Conservation (phyloP, 2,888 invertebrate species). For the Criorhina ranunculi region DNA sequence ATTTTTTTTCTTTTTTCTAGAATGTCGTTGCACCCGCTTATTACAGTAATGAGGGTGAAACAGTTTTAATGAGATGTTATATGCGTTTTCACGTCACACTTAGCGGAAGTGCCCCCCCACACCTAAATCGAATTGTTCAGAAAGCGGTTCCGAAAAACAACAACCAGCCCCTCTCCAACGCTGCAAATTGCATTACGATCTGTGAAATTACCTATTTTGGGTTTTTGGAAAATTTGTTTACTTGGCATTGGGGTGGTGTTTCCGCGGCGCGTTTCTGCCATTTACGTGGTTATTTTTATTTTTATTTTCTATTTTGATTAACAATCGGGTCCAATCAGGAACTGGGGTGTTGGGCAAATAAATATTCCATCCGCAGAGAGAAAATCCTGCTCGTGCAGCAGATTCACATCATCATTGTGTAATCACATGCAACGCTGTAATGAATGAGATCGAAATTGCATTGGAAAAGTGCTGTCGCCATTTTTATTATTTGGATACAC, state of each 20-base stretch:
- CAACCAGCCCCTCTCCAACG: conserved; percentile 1
- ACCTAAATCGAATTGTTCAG: conserved; percentile 65
- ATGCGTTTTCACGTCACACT: conserved; percentile 54
- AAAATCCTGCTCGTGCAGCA: conserved; percentile 54
- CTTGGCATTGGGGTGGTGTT: conserved; percentile 12
- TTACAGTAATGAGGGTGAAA: conserved; percentile 65
- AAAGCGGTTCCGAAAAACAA: conserved; percentile 25
- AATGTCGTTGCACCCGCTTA: background rate
- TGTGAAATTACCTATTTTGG: conserved; percentile 72
- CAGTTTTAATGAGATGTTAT: conserved; percentile 63
- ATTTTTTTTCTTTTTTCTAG: background rate
- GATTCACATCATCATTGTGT: conserved; percentile 49
- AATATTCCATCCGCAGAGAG: conserved; percentile 4
- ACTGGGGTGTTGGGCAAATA: conserved; percentile 9
- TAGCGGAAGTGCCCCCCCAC: conserved; percentile 33
- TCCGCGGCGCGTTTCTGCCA: conserved; percentile 54
- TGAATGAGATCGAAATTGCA: conserved; percentile 73
- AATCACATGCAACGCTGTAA: conserved; percentile 65
- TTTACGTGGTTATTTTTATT: conserved; percentile 66
- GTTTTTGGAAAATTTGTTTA: conserved; percentile 63
- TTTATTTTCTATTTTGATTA: conserved; percentile 63
- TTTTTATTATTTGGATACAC: conserved; percentile 52
- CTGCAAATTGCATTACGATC: conserved; percentile 73
- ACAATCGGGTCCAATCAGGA: conserved; percentile 71
- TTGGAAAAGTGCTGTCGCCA: conserved; percentile 52